These are phyloP conservation scores for Anoncus sp. DNA, from an alignment of 2,888 invertebrate species.

Conservation along the genomic window DNA sequence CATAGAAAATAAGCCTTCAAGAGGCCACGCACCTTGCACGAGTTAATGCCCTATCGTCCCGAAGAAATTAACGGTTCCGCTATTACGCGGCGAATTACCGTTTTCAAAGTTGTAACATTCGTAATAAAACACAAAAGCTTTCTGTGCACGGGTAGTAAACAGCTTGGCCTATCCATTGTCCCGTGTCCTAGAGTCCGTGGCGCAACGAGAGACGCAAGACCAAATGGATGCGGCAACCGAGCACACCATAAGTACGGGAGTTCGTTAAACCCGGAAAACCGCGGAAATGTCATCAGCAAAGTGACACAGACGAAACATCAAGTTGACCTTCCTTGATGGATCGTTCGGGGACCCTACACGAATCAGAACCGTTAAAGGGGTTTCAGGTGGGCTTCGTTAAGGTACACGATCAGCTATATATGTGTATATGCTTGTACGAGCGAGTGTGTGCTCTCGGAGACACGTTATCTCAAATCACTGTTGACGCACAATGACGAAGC, in stretches of 20 bases:
- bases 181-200: constrained; percentile 15
- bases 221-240: no score
- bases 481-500: constrained; percentile 36
- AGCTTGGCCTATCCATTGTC: constrained; percentile 28
- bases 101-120: constrained; percentile 25
- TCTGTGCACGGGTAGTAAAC: background rate
- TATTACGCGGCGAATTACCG: constrained; percentile 37
- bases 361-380: constrained; percentile 14
- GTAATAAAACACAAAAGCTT: constrained; percentile 20
- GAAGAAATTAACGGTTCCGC: constrained; percentile 58
- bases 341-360: constrained; percentile 1
- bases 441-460: constrained; percentile 25
- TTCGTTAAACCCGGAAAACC: constrained; percentile 63
- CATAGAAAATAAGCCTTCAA: constrained; percentile 34
- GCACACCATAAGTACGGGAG: no score
- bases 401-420: constrained; percentile 2
- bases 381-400: background rate
- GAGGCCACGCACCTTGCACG: constrained; percentile 73
- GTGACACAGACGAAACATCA: constrained; percentile 19
- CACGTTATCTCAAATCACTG: constrained; percentile 1
- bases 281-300: constrained; percentile 51
- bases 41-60: constrained; percentile 69
- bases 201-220: no score
- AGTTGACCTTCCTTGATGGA: constrained; percentile 4
- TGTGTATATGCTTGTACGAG: background rate